Percentiles rank a stretch among this genome's conserved stretches.
phyloP scores from a whole-genome alignment of 2,113 vertebrate genomes.

The Poeciliopsis prolifica region DNA sequence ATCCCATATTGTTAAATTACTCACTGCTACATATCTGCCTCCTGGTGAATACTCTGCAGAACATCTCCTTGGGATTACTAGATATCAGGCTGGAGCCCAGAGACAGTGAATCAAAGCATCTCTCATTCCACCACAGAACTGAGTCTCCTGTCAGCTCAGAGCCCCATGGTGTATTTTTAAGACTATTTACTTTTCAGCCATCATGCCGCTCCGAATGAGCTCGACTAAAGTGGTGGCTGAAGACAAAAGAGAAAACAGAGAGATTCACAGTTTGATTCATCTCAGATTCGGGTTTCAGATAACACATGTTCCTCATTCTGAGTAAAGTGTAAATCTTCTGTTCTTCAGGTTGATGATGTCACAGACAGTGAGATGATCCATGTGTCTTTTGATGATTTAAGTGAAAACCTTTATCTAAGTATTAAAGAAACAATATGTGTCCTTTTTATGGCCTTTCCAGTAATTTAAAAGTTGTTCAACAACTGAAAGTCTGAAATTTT shows the following conservation, averaged over 20 bases:
- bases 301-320: slow-evolving; percentile 27
- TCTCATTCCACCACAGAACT: slow-evolving; percentile 37
- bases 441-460: no score
- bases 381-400: no score
- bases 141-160: slow-evolving; percentile 18
- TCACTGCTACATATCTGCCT: slow-evolving; percentile 66
- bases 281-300: slow-evolving; percentile 73
- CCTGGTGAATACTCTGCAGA: slow-evolving; percentile 62
- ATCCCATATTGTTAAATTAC: slow-evolving; percentile 66
- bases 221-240: slow-evolving; percentile 60
- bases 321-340: no score
- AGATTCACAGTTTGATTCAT: slow-evolving; percentile 66
- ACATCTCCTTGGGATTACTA: slow-evolving; percentile 72
- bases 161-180: slow-evolving; percentile 62
- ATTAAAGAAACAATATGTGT: no score
- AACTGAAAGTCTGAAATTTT: no score
- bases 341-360: no score
- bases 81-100: slow-evolving; percentile 64
- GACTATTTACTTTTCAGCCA: slow-evolving; percentile 65
- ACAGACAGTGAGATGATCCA: no score
- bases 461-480: no score
- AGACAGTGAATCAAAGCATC: slow-evolving; percentile 66
- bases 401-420: no score
- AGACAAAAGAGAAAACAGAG: slow-evolving; percentile 35
- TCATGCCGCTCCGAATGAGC: slow-evolving; percentile 57